Conservation (phyloP, 2,888 invertebrate species). For the Yponomeuta plumbellus region DNA sequence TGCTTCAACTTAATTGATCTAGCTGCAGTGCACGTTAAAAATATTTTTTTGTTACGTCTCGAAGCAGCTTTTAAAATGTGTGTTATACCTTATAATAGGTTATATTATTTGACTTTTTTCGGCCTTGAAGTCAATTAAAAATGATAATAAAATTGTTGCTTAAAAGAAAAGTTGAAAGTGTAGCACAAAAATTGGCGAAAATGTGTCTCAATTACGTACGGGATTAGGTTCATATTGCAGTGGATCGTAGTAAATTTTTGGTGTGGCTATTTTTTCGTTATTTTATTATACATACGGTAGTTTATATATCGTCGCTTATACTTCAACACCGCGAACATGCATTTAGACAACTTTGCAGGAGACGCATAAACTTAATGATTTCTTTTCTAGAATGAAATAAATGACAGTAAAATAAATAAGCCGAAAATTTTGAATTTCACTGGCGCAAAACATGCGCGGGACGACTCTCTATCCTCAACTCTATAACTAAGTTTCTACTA, state of each 20-base stretch:
- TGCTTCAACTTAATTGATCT: background rate
- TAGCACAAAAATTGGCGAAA: background rate
- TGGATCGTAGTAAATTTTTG: background rate
- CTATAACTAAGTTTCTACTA: no score
- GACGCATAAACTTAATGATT: background rate
- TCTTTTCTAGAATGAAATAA: no score
- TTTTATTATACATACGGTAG: background rate
- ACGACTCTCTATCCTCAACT: no score
- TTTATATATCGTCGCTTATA: no score
- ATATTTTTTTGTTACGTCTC: background rate
- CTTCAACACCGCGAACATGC: no score
- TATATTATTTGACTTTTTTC: background rate
- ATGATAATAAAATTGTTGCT: background rate
- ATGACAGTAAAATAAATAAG: no score
- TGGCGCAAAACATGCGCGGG: no score
- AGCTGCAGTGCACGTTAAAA: background rate
- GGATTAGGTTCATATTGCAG: background rate
- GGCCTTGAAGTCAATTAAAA: background rate
- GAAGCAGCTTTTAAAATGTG: background rate
- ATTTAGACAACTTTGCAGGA: no score
- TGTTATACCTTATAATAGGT: background rate
- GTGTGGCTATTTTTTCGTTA: background rate
- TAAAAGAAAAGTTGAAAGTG: background rate
- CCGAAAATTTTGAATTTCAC: no score
- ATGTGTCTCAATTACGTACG: background rate